Evolutionary conservation across 2,888 invertebrate species (phyloP), one percentile per base, ranked within the genome.

Genomic region (Tipula confusa): DNA sequence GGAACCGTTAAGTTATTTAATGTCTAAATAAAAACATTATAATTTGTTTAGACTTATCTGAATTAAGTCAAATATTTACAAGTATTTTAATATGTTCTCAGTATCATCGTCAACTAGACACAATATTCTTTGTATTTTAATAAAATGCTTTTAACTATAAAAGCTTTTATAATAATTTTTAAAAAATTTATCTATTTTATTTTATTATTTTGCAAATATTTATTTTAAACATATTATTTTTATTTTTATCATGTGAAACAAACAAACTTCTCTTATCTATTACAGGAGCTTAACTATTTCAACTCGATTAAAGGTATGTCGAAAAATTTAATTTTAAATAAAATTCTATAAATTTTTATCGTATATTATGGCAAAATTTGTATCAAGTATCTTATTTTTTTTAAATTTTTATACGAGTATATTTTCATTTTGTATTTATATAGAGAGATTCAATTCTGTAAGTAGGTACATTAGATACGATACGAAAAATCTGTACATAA

Each of bases 241-340:
- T 24, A 24, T 64, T 64, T n/a, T 4, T 24, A 64, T 64, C 24
- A 24, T 64, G 24, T 64, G 18, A 43, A 43, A 43, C 24, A 64
- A 64, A 64, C 64, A 64, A 24, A 64, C 64, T 64, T 64, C 64
- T 64, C 64, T 64, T 64, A 64, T 64, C 64, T 64, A 64, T 64
- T 64, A 64, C 64, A 64, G 64, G 64, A 64, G 64, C 24, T 24
- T 64, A 64, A 64, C 64, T 64, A 64, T 64, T 64, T 64, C 64
- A 64, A 64, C 64, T 64, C 64, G 64, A 64, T 64, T 64, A 64
- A 64, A 64, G 64, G 64, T 64, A 64, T 64, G 64, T 64, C 64
- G 64, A 64, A 64, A 18, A 64, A 64, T 64, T 64, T 64, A 64
- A 64, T 64, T 64, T 64, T 24, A 64, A 64, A n/a, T n/a, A n/a